Evolutionary conservation across 2,888 invertebrate species (phyloP), one percentile per base, ranked within the genome.

Genomic region (Scaptomyza tumidula): DNA sequence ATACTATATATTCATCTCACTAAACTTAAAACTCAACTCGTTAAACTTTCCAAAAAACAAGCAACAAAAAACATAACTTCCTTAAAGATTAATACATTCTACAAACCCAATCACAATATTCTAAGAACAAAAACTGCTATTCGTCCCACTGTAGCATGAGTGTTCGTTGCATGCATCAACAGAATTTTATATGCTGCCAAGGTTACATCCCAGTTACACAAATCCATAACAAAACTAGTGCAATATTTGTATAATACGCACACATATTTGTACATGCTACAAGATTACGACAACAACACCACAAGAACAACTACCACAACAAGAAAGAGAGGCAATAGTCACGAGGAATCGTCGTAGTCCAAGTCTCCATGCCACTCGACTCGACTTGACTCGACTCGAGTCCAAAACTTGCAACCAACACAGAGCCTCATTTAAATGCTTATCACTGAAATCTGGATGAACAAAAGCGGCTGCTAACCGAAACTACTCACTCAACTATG

Each of bases 351-450:
- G 16, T 16, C 41, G 16, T 10, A 41, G 50, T 41, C 33, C 31
- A 16, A 55, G 49, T 54, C 50, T 54, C 50, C 44, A 54, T 43
- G 50, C 53, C 48, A 43, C n/a, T 54, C 29, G 33, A 49, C 16
- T 48, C 27, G 27, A 39, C 13, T 14, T 5, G 14, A 39, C 39
- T 39, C 14, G 39, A 29, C 29, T 52, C 49, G 14, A 50, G 59
- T 62, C 56, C 60, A 55, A 64, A 63, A 50, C 35, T 24, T 35
- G n/a, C 50, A 48, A 13, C 48, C 31, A 16, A 13, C 48, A 49
- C 33, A 49, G 72, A 75, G 86, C 78, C 87, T 89, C 89, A 89
- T 89, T 89, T 87, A 86, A 89, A 87, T 89, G 88, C 88, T 89
- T 89, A 89, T 89, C 89, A 84, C 78, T 71, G 73, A 68, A 75